These are phyloP conservation scores for Cylindroiulus punctatus DNA, from an alignment of 2,888 invertebrate genomes.

Conservation along the genomic window DNA sequence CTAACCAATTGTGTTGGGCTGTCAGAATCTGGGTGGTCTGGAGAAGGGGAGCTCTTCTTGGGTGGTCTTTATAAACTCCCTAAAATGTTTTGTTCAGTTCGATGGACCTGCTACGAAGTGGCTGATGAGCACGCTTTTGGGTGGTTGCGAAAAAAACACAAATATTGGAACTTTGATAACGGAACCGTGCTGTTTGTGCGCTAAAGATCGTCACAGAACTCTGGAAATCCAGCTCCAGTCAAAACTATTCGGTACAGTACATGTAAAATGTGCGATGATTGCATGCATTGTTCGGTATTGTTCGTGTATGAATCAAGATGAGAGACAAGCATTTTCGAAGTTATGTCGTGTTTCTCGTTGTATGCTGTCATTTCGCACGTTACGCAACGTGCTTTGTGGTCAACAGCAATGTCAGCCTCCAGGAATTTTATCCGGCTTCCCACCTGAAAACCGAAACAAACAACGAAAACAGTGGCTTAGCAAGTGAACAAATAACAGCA, in stretches of 20 bases:
- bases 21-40: constrained; percentile 15
- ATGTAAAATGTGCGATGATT: not conserved
- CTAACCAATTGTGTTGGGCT: not conserved
- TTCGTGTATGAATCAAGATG: not conserved
- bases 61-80: constrained; percentile 6
- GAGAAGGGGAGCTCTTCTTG: not conserved
- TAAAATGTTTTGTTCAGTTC: constrained; percentile 12
- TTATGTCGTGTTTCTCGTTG: not conserved
- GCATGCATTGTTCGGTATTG: not conserved
- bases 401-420: not conserved
- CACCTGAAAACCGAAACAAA: no score
- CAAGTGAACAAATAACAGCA: no score
- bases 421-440: not conserved
- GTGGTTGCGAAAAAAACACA: not conserved
- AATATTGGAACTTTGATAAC: not conserved
- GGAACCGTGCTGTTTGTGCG: not conserved
- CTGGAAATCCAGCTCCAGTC: not conserved
- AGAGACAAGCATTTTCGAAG: not conserved
- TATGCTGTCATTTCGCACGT: not conserved
- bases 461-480: no score
- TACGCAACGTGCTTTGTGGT: not conserved
- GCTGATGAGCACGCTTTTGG: not conserved
- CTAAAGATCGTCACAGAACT: not conserved
- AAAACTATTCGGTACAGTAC: not conserved
- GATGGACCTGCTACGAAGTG: not conserved